These are phyloP conservation scores for Nipponia nippon DNA, from an alignment of 2,113 vertebrate species.

Conservation along the genomic window DNA sequence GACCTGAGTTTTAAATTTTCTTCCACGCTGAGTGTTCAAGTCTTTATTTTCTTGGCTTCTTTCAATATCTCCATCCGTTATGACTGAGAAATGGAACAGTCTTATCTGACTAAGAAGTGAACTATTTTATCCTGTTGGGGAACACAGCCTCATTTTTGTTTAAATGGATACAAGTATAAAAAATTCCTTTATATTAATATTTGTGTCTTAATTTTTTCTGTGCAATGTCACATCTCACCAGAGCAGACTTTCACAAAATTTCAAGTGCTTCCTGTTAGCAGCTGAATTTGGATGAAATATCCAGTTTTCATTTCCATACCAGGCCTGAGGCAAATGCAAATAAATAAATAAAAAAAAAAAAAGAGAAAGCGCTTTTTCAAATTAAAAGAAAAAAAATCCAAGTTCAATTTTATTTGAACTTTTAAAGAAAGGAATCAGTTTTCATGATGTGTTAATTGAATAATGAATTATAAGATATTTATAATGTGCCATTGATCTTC, in stretches of 20 bases:
- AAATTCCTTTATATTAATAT: background rate
- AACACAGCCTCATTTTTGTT: background rate
- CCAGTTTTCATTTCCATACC: background rate
- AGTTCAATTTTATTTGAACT: background rate
- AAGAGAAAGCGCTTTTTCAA: background rate
- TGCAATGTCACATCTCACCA: background rate
- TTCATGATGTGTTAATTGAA: background rate
- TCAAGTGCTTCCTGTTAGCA: background rate
- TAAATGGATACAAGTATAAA: background rate
- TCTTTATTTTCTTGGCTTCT: background rate
- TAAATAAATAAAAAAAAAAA: background rate
- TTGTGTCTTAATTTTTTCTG: background rate
- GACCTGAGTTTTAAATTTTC: background rate
- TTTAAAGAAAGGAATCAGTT: background rate
- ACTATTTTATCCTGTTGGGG: background rate
- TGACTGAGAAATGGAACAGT: background rate
- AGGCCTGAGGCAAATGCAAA: background rate
- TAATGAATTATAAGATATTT: background rate
- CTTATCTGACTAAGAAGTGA: background rate
- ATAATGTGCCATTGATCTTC: background rate
- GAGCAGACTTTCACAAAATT: background rate
- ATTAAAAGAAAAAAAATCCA: background rate
- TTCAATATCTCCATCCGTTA: background rate
- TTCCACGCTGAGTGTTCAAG: background rate
- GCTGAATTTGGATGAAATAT: background rate